Evolutionary conservation across 2,888 invertebrate genomes (phyloP), one percentile per base, ranked within the genome.

Genomic region (Penaeus monodon): DNA sequence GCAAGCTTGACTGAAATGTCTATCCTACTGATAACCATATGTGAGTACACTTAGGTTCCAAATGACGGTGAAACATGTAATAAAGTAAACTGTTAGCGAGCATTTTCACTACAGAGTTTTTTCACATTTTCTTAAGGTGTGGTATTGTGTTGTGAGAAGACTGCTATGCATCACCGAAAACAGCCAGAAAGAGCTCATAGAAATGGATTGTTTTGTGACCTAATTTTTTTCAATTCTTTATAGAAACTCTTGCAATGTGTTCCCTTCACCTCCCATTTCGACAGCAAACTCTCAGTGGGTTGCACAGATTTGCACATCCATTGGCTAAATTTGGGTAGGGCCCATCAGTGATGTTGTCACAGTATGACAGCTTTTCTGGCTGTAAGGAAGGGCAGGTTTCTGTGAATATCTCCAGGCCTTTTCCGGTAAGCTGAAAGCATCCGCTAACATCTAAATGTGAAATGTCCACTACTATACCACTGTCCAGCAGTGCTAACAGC

Each of bases 391-490:
- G 82, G 38, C 91, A 87, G 0, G 85, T 83, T 12, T 80, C 57
- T 3, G 89, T 89, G 3, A 91, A 77, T 7, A 84, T 81, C n/a
- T 88, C 84, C 81, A 91, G 79, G 24, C 85, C 89, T 2, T 70
- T 86, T 33, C 91, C 91, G 17, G 90, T 90, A 24, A 91, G 64
- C 14, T 88, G 81, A 78, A 88, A 90, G 76, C 91, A 91, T 12
- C 91, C 91, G 57, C 91, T 91, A 7, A 91, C 89, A 83, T 91
- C 91, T 27, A 91, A 79, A 65, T 83, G 90, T 20, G 88, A 88
- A 78, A 91, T 88, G 17, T 70, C 65, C 24, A 96, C 95, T 88
- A 96, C 93, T n/a, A 96, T 93, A 20, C 95, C 95, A 91, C 95
- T 94, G 91, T 95, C 95, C 63, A 86, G 90, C 82, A 91, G 88